These are phyloP conservation scores for Nematostella vectensis DNA, from an alignment of 92 coral and sea anemone species.

Conservation along the genomic window DNA sequence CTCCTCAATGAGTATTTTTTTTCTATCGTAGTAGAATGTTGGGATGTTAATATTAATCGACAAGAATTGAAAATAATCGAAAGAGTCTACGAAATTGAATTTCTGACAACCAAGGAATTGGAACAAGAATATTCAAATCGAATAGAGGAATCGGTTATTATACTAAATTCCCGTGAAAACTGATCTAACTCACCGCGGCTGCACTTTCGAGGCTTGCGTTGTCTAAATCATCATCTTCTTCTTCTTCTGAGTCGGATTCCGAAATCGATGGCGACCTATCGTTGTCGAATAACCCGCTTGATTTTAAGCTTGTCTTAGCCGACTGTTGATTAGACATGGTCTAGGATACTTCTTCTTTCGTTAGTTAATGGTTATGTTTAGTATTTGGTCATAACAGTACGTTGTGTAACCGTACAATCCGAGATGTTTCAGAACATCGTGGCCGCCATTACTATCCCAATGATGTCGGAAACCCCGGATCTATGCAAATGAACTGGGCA, in stretches of 20 bases:
- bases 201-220: slow-evolving; percentile 80
- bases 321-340: slow-evolving; percentile 73
- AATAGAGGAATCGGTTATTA: too few species aligned
- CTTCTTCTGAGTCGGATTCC: slow-evolving; percentile 98
- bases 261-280: slow-evolving; percentile 96
- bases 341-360: slow-evolving; percentile 9
- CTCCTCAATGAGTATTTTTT: too few species aligned
- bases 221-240: slow-evolving; percentile 85
- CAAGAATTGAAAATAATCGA: too few species aligned
- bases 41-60: too few species aligned
- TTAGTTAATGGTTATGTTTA: slow-evolving; percentile 14
- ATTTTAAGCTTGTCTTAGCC: slow-evolving; percentile 58
- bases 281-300: slow-evolving; percentile 78
- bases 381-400: slow-evolving; percentile 49
- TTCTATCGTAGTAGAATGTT: too few species aligned
- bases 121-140: too few species aligned
- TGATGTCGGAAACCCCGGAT: slow-evolving; percentile 95
- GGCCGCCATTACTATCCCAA: slow-evolving; percentile 65
- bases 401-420: slow-evolving; percentile 42
- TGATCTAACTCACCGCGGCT: slow-evolving; percentile 75
- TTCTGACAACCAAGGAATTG: too few species aligned
- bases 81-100: too few species aligned
- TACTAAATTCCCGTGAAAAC: too few species aligned
- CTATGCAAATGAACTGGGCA: slow-evolving; percentile 73
- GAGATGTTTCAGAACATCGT: slow-evolving; percentile 66